Conservation (phyloP, 64 coral and sea anemone species). For the Montipora capricornis region DNA sequence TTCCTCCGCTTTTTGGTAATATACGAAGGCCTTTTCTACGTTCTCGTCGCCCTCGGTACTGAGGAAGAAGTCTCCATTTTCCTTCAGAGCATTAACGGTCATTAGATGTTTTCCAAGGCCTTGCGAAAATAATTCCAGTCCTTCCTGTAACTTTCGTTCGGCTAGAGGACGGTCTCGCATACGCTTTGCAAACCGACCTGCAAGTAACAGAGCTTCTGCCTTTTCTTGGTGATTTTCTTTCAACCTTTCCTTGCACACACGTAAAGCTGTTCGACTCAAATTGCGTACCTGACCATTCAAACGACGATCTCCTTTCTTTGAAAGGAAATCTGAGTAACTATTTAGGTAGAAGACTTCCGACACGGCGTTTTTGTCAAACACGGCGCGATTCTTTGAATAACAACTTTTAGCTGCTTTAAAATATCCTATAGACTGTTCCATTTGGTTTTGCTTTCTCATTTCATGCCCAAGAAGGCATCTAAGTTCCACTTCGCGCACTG, state of each 20-base stretch:
- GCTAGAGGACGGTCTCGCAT: not conserved
- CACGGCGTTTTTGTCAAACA: constrained; percentile 3
- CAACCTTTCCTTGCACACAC: not conserved
- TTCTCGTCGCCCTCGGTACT: not conserved
- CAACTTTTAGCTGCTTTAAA: not conserved
- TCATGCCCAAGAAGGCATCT: constrained; percentile 52
- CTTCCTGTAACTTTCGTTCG: too few species aligned
- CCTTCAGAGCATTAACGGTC: constrained; percentile 25
- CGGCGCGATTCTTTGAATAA: not conserved
- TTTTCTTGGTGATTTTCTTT: not conserved
- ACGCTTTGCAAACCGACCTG: not conserved
- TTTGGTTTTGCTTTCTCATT: constrained; percentile 16
- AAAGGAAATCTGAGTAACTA: constrained; percentile 21
- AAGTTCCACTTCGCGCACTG: not conserved
- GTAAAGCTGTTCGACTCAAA: not conserved
- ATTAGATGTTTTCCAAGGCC: constrained; percentile 26
- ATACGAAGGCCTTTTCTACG: not conserved
- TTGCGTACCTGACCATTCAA: not conserved
- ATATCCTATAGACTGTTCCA: not conserved
- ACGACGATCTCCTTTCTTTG: not conserved
- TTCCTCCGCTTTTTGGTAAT: constrained; percentile 17
- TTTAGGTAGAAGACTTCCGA: constrained; percentile 30
- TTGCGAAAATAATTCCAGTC: not conserved
- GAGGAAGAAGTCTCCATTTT: constrained; percentile 9
- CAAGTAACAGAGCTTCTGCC: not conserved